phyloP scores from a whole-genome alignment of 2,113 vertebrate genomes.

The Podarcis raffonei region DNA sequence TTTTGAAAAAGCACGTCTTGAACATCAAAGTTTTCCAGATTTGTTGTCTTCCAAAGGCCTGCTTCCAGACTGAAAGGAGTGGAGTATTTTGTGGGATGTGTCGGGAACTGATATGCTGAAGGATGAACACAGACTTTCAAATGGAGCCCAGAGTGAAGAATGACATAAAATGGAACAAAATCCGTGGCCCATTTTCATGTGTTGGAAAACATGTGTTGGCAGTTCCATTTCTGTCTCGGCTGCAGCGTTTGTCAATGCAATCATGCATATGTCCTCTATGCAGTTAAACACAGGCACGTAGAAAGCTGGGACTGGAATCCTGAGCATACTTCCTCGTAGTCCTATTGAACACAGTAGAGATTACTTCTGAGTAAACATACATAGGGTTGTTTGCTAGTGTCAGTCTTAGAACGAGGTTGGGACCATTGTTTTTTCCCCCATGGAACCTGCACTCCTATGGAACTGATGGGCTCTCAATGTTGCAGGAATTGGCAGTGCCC shows the following conservation, averaged over 20 bases:
- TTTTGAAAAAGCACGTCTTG: constrained; percentile 57
- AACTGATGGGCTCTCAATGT: not conserved
- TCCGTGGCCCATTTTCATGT: constrained; percentile 36
- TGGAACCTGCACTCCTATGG: not conserved
- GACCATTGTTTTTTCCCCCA: not conserved
- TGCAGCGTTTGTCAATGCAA: not conserved
- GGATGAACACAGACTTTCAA: constrained; percentile 42
- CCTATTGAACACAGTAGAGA: too few species aligned
- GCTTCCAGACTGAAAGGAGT: constrained; percentile 59
- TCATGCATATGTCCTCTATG: not conserved
- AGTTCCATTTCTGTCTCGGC: not conserved
- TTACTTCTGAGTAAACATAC: too few species aligned
- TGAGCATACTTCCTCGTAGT: too few species aligned
- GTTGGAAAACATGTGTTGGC: not conserved
- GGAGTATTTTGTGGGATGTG: constrained; percentile 59
- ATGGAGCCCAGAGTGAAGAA: constrained; percentile 43
- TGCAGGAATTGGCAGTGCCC: too few species aligned
- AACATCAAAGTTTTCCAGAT: constrained; percentile 60
- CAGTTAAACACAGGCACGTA: not conserved
- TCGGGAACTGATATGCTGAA: constrained; percentile 44
- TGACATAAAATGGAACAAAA: not conserved
- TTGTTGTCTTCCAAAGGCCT: constrained; percentile 54
- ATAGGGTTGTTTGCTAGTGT: not conserved
- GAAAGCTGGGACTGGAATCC: not conserved
- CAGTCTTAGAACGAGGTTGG: not conserved